Base-by-base conservation (phyloP, 2,797 vertebrate genomes). In the Brotula barbata region DNA sequence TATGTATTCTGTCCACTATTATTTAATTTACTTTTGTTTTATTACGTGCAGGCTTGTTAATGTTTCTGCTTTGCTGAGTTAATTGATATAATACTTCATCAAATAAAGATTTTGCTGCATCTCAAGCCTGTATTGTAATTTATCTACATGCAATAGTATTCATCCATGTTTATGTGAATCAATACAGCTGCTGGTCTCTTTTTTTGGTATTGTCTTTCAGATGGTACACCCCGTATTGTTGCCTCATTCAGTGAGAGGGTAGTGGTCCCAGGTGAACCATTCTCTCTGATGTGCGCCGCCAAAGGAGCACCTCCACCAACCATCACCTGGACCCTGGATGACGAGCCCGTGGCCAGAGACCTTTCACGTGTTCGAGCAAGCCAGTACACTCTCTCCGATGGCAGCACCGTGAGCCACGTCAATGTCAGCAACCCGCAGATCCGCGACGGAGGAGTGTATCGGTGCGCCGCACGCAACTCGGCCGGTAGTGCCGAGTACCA, bases 401-500 rank as follows among this genome's bases (percentile, higher is more conserved):
- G 97, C 90, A 96, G 94, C 89, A 96, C 97, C 1, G 88, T 98
- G 75, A 96, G 95, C 88, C 95, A 98, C 75, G 94, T 99, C 93
- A 98, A 99, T 62, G 91, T 99, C 78, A 97, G 93, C 31, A 88
- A 89, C 90, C 96, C 97, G 10, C 96, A 96, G 92, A 98, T 99
- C 85, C 93, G 93, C 56, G 97, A 99, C 8, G 96, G 97, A 80
- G 97, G 97, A 85, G 95, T 98, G 85, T 99, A 99, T 93, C 94
- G 97, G 84, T 99, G 97, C 92, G 92, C 94, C 28, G 97, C 97
- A 84, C 94, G 95, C 92, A 99, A 99, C 94, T 97, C 96, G 88
- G 96, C 97, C 90, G 97, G 97, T 94, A 94, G 95, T 88, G 96
- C 95, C 92, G 96, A 98, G 93, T 99, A 99, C 92, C 97, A 99